These are phyloP conservation scores for Microplitis manilae DNA, from an alignment of 2,888 invertebrate genomes.

Conservation along the genomic window DNA sequence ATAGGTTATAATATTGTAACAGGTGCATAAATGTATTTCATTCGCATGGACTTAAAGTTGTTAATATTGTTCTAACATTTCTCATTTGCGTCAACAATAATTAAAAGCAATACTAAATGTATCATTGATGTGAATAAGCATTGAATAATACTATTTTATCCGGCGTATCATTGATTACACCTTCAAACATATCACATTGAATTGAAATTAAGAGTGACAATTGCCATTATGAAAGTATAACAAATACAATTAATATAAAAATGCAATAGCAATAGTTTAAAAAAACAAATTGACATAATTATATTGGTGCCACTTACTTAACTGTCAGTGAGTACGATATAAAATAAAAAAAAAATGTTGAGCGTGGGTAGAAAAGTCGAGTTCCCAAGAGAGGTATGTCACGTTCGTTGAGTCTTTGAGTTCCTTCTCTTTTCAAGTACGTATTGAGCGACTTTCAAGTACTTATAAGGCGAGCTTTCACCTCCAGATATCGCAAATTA, in stretches of 20 bases:
- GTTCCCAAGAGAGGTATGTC: conserved; percentile 42
- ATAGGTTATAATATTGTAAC: conserved; percentile 19
- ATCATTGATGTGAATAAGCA: conserved; percentile 52
- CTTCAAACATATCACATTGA: conserved; percentile 14
- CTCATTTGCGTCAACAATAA: conserved; percentile 56
- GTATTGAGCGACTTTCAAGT: conserved; percentile 46
- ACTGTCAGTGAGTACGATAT: not conserved
- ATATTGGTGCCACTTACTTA: not conserved
- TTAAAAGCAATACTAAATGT: conserved; percentile 52
- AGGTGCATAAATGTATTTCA: conserved; percentile 43
- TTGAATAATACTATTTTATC: conserved; percentile 42
- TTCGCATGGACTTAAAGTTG: conserved; percentile 39
- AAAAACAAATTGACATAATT: conserved; percentile 1
- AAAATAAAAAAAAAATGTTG: conserved; percentile 36
- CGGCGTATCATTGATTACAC: not conserved
- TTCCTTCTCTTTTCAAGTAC: conserved; percentile 29
- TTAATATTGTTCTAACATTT: conserved; percentile 40
- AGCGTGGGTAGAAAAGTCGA: conserved; percentile 49
- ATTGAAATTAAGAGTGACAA: conserved; percentile 12
- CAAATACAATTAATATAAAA: not conserved
- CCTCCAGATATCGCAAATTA: conserved; percentile 37
- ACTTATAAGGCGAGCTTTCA: conserved; percentile 54
- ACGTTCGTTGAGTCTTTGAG: conserved; percentile 33
- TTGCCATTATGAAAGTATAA: not conserved
- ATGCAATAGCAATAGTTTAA: not conserved